Conservation (phyloP, 2,888 invertebrate species). For the Mimumesa dahlbomi region DNA sequence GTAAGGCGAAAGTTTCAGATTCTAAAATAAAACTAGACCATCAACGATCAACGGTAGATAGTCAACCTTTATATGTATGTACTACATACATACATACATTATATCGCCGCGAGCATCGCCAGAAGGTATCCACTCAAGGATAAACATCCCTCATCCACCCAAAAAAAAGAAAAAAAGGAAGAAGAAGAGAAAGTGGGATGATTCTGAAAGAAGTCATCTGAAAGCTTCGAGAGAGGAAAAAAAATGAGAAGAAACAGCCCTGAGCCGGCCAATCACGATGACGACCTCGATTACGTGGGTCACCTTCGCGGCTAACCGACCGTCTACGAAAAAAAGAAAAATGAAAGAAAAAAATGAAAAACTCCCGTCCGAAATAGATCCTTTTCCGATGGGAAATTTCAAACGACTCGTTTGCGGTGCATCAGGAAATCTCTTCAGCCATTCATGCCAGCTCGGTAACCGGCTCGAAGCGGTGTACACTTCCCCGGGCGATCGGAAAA, state of each 20-base stretch:
- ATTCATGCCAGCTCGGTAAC: conserved; percentile 5
- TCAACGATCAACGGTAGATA: not conserved
- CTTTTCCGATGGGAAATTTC: not conserved
- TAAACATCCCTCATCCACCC: not conserved
- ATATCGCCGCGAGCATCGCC: not conserved
- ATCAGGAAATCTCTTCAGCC: not conserved
- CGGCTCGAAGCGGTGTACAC: not conserved
- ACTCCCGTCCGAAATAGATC: conserved; percentile 8
- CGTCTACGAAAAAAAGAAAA: no score
- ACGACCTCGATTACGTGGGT: conserved; percentile 28
- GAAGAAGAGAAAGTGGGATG: no score
- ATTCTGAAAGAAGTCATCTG: not conserved
- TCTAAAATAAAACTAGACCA: no score
- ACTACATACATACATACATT: not conserved
- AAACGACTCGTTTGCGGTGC: not conserved
- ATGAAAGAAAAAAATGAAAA: not conserved
- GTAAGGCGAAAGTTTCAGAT: no score
- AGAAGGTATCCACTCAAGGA: not conserved
- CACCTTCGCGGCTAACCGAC: not conserved
- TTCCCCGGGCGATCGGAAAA: not conserved
- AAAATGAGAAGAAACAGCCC: not conserved
- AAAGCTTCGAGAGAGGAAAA: no score
- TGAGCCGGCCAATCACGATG: not conserved
- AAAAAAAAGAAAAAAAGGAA: no score
- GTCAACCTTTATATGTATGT: not conserved